Evolutionary conservation across 2,888 invertebrate species (phyloP), one percentile per base, ranked within the genome.

Genomic region (Mesorhabditis sp.): DNA sequence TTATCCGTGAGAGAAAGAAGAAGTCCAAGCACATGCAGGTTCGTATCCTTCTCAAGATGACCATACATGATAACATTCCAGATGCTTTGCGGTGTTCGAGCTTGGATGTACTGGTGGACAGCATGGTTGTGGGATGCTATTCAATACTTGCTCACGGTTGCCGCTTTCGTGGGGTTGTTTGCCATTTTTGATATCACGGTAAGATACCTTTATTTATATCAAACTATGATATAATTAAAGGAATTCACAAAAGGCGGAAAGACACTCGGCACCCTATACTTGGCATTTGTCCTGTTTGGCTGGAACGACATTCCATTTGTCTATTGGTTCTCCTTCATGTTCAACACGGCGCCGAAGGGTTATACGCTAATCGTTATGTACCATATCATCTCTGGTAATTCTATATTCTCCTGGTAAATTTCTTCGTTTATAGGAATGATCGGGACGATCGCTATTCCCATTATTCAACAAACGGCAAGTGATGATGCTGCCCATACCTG

Each of bases 1-100:
- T 82, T 28, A 82, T 82, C 62, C 75, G 82, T 5, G 82, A 82
- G 66, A 68, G 82, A 7, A 82, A 81, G 73, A 82, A 82, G 75
- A 80, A 80, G 58, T 76, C 74, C 42, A 82, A 82, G 67, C 82
- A 82, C 70, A 81, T 82, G 81, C 82, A 81, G 70, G 72, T 75
- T 28, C 28, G 28, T 28, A 28, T 28, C 28, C 28, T 28, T 28
- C 28, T 28, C 28, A 28, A 28, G 28, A 28, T 28, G 28, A 28
- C 28, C 28, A 28, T 28, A 28, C 28, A 28, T 28, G 2, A 2
- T 28, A 28, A 28, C 28, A 28, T 64, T 69, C 68, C 70, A 79
- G 72, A 71, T 80, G 50, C 72, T 82, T 67, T 75, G 72, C 41
- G 82, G 82, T 50, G 70, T 82, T 13, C 72, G 75, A n/a, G 77